Percentiles rank a stretch among this genome's conserved stretches.
phyloP scores from a whole-genome alignment of 2,888 invertebrate species.

The Apodemia hepburni region DNA sequence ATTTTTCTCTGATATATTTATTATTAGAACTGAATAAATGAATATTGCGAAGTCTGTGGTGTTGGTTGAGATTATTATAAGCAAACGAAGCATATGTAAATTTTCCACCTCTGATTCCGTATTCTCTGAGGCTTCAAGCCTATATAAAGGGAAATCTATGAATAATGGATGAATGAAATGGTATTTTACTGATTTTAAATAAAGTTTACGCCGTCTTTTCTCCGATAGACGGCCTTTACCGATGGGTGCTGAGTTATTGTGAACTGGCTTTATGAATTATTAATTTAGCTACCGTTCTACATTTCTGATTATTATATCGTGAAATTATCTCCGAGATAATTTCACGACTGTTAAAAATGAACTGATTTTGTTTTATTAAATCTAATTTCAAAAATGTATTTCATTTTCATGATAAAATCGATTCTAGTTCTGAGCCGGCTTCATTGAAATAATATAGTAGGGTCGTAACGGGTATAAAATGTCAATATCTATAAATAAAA shows the following conservation, averaged over 20 bases:
- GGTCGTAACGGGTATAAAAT: no score
- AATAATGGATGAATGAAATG: constrained; percentile 49
- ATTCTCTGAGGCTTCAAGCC: constrained; percentile 30
- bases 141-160: constrained; percentile 48
- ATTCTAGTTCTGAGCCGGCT: no score
- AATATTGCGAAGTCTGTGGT: background rate
- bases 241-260: constrained; percentile 14
- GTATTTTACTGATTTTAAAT: constrained; percentile 40
- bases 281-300: constrained; percentile 4
- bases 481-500: no score
- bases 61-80: constrained; percentile 23
- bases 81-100: constrained; percentile 25
- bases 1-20: background rate
- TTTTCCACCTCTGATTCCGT: constrained; percentile 43
- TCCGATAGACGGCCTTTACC: constrained; percentile 12
- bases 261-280: constrained; percentile 18
- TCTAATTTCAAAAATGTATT: background rate
- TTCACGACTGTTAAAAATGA: background rate
- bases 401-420: no score
- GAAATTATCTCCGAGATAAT: background rate
- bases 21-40: constrained; percentile 9
- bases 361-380: background rate
- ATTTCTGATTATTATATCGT: constrained; percentile 6
- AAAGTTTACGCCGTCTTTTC: constrained; percentile 25
- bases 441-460: no score